Conservation (phyloP, 2,888 invertebrate species). For the Gymnocheta viridis region DNA sequence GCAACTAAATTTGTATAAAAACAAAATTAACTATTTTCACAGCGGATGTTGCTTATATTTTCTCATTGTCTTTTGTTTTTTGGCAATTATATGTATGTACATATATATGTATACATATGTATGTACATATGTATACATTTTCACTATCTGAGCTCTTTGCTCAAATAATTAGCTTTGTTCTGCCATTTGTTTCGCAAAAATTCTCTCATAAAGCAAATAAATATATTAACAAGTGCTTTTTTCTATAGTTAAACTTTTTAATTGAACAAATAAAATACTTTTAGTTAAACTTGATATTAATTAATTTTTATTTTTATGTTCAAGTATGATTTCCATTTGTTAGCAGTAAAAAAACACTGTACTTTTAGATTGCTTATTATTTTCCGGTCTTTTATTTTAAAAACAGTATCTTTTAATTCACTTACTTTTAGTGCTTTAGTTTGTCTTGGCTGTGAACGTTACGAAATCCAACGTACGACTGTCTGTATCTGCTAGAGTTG, state of each 20-base stretch:
- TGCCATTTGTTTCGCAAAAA: neutral
- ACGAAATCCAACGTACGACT: constrained; percentile 53
- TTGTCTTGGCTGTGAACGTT: constrained; percentile 13
- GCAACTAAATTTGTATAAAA: too few species aligned
- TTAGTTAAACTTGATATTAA: neutral
- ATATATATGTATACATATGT: neutral
- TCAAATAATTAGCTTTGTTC: neutral
- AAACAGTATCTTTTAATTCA: neutral
- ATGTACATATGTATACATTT: neutral
- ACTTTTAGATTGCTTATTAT: neutral
- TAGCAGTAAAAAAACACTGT: neutral
- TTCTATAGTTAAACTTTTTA: neutral
- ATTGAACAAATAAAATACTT: neutral
- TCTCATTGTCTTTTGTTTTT: too few species aligned
- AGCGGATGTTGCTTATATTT: neutral
- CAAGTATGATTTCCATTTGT: too few species aligned
- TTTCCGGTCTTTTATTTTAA: neutral
- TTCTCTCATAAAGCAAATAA: neutral
- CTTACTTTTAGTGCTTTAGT: constrained; percentile 1
- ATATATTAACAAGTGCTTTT: neutral
- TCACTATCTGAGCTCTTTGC: neutral
- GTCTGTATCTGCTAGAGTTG: constrained; percentile 25
- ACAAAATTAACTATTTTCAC: too few species aligned
- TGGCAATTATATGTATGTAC: too few species aligned
- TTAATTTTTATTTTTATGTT: too few species aligned